These are phyloP conservation scores for Nylanderia fulva DNA, from an alignment of 1,140 invertebrate species.

Conservation along the genomic window DNA sequence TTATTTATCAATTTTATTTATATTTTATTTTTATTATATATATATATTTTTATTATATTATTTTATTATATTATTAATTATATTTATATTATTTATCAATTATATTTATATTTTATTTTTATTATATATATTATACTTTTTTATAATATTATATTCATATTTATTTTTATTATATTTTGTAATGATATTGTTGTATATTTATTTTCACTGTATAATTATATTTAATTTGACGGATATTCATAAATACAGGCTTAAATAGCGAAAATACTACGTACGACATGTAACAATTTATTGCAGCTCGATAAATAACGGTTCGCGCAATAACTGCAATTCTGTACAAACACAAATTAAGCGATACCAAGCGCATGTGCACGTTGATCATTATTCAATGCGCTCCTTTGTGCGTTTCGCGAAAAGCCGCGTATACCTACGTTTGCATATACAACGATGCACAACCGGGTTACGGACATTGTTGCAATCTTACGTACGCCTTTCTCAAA, in stretches of 20 bases:
- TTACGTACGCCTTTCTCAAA: constrained; percentile 10
- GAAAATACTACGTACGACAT: neutral
- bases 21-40: no score
- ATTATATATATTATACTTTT: no score
- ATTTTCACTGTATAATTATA: no score
- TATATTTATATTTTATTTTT: no score
- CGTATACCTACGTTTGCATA: constrained; percentile 14
- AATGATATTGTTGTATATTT: no score
- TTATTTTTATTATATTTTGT: no score
- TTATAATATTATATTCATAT: no score
- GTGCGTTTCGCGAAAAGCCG: constrained; percentile 52
- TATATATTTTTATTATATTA: no score
- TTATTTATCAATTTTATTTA: no score
- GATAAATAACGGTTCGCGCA: constrained; percentile 29
- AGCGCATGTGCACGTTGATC: neutral
- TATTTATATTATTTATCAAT: no score
- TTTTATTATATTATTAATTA: no score
- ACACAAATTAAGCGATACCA: constrained; percentile 42
- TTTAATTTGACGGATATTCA: constrained; percentile 17
- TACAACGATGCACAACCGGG: constrained; percentile 37
- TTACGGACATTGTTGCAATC: constrained; percentile 50
- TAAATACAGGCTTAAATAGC: constrained; percentile 5
- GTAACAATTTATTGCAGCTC: constrained; percentile 20
- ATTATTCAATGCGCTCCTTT: constrained; percentile 54
- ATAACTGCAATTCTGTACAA: constrained; percentile 10